Evolutionary conservation across 1,140 invertebrate species (phyloP).

Genomic region (Sitophilus oryzae): DNA sequence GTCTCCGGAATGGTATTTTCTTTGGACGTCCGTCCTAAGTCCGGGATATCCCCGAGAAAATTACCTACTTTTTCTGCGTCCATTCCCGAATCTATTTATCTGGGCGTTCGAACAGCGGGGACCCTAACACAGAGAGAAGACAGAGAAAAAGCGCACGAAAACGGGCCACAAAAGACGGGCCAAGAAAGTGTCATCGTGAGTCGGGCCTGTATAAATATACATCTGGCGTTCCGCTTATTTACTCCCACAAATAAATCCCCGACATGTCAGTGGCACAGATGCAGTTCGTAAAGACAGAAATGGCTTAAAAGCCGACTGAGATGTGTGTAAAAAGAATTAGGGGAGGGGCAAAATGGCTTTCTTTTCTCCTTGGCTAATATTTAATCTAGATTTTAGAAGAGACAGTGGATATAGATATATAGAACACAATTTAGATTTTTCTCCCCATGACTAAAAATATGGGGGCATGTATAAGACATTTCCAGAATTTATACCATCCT

Average conservation of each 20-base stretch:
- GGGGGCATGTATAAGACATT: no score
- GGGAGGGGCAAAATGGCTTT: no score
- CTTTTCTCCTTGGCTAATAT: no score
- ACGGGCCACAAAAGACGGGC: not conserved
- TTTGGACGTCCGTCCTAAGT: no score
- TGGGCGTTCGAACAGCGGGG: not conserved
- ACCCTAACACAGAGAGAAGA: not conserved
- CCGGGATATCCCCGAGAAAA: not conserved
- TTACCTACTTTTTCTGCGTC: not conserved
- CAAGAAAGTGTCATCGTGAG: not conserved
- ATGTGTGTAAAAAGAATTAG: no score
- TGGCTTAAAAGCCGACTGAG: not conserved
- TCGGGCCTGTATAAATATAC: not conserved
- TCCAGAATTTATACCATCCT: no score
- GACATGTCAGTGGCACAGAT: not conserved
- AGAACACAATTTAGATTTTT: no score
- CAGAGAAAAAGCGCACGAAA: not conserved
- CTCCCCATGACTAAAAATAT: no score
- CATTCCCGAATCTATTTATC: not conserved
- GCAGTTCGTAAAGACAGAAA: not conserved
- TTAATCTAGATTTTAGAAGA: no score
- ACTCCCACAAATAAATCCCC: not conserved
- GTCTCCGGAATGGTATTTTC: not conserved
- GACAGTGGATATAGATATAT: no score
- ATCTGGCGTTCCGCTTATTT: not conserved